Percentiles rank a stretch among this genome's conserved stretches.
Evolutionary conservation across 2,797 vertebrate species (phyloP).

Genomic region (Caiman crocodilus): DNA sequence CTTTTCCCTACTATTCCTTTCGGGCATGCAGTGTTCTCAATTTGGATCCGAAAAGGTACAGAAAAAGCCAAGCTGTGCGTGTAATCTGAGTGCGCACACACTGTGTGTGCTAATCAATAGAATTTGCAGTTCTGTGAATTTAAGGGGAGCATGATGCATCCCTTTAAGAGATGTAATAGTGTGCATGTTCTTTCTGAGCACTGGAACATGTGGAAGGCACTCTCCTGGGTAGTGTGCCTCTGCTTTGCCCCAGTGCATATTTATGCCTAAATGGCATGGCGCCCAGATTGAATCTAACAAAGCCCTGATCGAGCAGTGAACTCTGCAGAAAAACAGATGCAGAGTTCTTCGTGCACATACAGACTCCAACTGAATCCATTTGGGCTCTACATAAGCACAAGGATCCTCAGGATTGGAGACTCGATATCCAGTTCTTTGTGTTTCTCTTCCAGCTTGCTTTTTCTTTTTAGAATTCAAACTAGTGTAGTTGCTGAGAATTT

Average conservation of each 20-base stretch:
- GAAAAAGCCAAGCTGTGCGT: no score
- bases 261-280: neutral
- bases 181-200: neutral
- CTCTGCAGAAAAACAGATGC: fast-evolving
- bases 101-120: neutral
- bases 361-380: neutral
- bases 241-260: neutral
- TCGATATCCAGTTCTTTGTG: neutral
- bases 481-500: neutral
- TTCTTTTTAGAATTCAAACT: neutral
- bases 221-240: neutral
- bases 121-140: neutral
- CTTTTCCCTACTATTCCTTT: neutral
- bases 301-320: fast-evolving
- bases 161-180: neutral
- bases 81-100: no score
- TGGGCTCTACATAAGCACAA: neutral
- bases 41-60: neutral
- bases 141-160: neutral
- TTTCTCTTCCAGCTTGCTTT: neutral
- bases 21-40: neutral
- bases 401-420: neutral
- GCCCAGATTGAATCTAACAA: conserved; percentile 15
- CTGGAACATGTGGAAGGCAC: neutral
- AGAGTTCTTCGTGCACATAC: fast-evolving